Conservation (phyloP, 2,888 invertebrate genomes). For the Philaethria dido region DNA sequence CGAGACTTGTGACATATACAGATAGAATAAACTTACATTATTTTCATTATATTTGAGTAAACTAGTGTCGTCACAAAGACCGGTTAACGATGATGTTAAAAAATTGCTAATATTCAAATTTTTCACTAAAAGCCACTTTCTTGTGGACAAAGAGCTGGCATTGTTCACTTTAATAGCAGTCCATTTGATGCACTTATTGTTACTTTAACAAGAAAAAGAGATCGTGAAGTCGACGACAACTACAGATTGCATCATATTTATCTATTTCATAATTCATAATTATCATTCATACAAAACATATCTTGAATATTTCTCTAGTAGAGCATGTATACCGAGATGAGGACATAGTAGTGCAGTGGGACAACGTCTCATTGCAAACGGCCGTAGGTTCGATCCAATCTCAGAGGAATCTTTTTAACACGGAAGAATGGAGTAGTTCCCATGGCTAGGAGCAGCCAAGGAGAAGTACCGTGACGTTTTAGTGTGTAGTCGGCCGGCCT, state of each 20-base stretch:
- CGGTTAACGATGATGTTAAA: neutral
- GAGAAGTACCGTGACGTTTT: no score
- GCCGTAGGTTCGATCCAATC: no score
- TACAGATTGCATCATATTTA: neutral
- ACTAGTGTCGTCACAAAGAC: neutral
- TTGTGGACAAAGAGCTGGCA: neutral
- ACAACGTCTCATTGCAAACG: no score
- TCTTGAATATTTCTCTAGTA: neutral
- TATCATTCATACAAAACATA: neutral
- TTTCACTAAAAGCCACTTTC: slow-evolving; percentile 3
- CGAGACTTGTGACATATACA: neutral
- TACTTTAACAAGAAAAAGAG: slow-evolving; percentile 4
- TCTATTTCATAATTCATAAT: neutral
- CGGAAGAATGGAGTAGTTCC: no score
- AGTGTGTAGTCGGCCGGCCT: no score
- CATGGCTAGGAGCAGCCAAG: no score
- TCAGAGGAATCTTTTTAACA: no score
- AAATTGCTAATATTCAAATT: slow-evolving; percentile 13
- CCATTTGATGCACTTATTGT: slow-evolving; percentile 16
- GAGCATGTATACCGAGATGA: neutral
- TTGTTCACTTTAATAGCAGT: slow-evolving; percentile 11
- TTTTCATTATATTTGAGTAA: neutral
- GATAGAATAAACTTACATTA: neutral
- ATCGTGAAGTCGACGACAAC: neutral
- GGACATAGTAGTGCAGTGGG: no score